Conservation (phyloP, 1,140 invertebrate species). For the Bactericera cockerelli region DNA sequence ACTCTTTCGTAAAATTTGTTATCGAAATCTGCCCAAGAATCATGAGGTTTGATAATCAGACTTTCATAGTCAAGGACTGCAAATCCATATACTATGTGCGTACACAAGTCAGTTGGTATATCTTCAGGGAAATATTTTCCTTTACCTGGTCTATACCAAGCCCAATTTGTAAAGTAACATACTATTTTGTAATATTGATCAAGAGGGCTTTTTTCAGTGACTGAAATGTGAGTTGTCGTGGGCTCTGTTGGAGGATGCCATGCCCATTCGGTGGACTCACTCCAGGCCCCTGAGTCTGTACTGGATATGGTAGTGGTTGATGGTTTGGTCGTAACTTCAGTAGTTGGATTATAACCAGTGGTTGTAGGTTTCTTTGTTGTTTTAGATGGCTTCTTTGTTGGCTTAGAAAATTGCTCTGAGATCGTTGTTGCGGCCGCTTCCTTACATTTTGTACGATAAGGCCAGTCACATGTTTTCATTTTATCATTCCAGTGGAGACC, state of each 20-base stretch:
- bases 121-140: slow-evolving; percentile 71
- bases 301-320: neutral
- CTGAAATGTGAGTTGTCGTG: slow-evolving; percentile 6
- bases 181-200: slow-evolving; percentile 50
- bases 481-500: slow-evolving; percentile 63
- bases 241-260: slow-evolving; percentile 3
- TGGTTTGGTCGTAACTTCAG: slow-evolving; percentile 16
- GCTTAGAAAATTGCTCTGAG: slow-evolving; percentile 18
- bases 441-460: slow-evolving; percentile 45
- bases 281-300: neutral
- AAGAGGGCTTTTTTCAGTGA: neutral
- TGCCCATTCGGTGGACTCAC: neutral
- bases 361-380: slow-evolving; percentile 15
- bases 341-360: slow-evolving; percentile 7
- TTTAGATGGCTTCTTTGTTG: slow-evolving; percentile 16
- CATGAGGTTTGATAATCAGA: slow-evolving; percentile 62
- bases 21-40: slow-evolving; percentile 77
- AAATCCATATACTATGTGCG: slow-evolving; percentile 84
- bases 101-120: slow-evolving; percentile 72
- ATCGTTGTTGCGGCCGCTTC: slow-evolving; percentile 5
- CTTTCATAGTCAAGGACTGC: slow-evolving; percentile 66
- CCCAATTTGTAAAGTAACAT: slow-evolving; percentile 90
- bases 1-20: slow-evolving; percentile 61
- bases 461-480: slow-evolving; percentile 61
- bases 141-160: slow-evolving; percentile 68